Evolutionary conservation across 2,888 invertebrate genomes (phyloP), one percentile per base, ranked within the genome.

Genomic region (Tetheella fluctuosa): DNA sequence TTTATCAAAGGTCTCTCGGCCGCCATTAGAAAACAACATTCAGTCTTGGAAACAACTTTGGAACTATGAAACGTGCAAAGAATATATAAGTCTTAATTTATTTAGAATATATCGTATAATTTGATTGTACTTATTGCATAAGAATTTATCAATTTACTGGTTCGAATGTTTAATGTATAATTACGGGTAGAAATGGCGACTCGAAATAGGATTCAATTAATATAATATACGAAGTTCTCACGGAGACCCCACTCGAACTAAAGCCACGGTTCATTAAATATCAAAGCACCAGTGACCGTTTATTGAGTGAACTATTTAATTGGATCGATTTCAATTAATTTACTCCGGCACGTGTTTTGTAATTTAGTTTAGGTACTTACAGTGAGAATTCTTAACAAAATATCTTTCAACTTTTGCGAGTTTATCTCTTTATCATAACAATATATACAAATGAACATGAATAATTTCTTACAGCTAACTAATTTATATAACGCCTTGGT

Each of bases 271-370:
- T 48, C 48, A 20, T 48, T 20, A 48, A 48, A n/a, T 39, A 39
- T 39, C 39, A 39, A n/a, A 48, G 48, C n/a, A 48, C 48, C 1
- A 48, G 20, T 48, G 48, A 48, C 48, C 48, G 48, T 48, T 48
- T 48, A 48, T 10, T 20, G 20, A 48, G 20, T 48, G 17, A 48
- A 48, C 48, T 20, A 20, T 48, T 48, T 10, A 48, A 48, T 48
- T 48, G 48, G 20, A 48, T 48, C 20, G 48, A 17, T 48, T 48
- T 48, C 17, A 48, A 48, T 48, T 48, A 48, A 48, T 48, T 48
- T 7, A 48, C 48, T 20, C 10, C 10, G 17, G 48, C 48, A 48
- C 20, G 48, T 48, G 48, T 48, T 48, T 48, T 20, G 48, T 48
- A 20, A 48, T 48, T 20, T 48, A 48, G 8, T 48, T 48, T 48